Conservation (phyloP, 2,888 invertebrate genomes). For the Polydrusus tereticollis region DNA sequence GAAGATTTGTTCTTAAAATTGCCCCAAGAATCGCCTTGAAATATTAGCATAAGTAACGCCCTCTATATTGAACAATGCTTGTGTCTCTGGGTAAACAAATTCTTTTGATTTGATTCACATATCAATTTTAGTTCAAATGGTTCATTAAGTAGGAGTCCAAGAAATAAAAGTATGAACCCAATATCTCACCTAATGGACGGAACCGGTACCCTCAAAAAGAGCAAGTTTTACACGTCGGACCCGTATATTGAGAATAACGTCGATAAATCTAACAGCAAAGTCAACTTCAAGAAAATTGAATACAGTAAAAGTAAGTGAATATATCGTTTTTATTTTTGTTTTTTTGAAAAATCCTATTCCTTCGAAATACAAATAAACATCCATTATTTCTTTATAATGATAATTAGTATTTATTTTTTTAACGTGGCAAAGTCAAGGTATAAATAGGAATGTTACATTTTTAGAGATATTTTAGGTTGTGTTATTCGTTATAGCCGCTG, state of each 20-base stretch:
- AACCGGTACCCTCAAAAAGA: constrained; percentile 49
- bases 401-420: no score
- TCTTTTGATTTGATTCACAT: no score
- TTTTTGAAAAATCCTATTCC: background rate
- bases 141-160: constrained; percentile 51
- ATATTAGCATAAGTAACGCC: no score
- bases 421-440: no score
- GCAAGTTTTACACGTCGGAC: constrained; percentile 54
- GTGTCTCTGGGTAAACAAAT: no score
- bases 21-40: no score
- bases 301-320: constrained; percentile 54
- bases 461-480: no score
- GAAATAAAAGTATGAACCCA: constrained; percentile 74
- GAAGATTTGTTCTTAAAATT: no score
- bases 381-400: no score
- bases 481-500: no score
- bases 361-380: background rate
- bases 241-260: constrained; percentile 45
- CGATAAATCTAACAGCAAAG: constrained; percentile 46
- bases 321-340: background rate
- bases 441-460: no score
- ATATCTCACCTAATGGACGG: constrained; percentile 69
- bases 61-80: no score
- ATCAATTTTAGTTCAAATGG: constrained; percentile 44
- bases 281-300: constrained; percentile 47